Base-by-base conservation (phyloP, 1,140 invertebrate species). In the Physella acuta region DNA sequence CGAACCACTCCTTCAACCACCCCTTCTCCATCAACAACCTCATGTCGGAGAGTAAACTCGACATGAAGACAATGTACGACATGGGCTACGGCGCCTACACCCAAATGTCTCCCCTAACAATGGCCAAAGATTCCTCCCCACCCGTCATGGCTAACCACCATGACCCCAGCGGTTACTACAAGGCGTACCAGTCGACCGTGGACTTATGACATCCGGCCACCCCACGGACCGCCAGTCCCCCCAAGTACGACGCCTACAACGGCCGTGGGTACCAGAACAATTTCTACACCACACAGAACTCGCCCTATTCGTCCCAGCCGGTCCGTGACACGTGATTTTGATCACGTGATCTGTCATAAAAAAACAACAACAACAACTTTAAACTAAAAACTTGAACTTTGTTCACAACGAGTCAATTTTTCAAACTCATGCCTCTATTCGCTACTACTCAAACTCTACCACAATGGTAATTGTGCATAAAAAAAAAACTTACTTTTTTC, bases 1-100 rank as follows among this genome's bases (percentile, higher is more conserved):
- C 77, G 30, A 70, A 77, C 53, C 78, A 81, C 73, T 82, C 80
- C 11, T 82, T 82, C 75, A 85, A 86, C 70, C 91, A 96, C 84
- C 94, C 95, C 0, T 97, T 97, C 86, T 94, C 93, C 82, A 97
- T 97, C 79, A 85, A 78, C 70, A 85, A 79, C 78, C 75, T 85
- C 67, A 84, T 85, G 68, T 82, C 79, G 11, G 81, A 82, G 59
- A 72, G 68, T 64, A 84, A 83, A 75, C 75, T 84, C 73, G 82
- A 84, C 76, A 74, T 84, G 73, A 84, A 85, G 78, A 76, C 75
- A 73, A 76, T 81, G 70, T 78, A 84, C 44, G 75, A 79, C 66
- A 80, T 80, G 76, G 73, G 73, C 63, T 81, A 80, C 58, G 73
- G 72, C 8, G 74, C 67, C 14, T 82, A 84, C 59, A 75, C 77